Conservation (phyloP, 2,797 vertebrate species). For the Hypotaenidia okinawae region DNA sequence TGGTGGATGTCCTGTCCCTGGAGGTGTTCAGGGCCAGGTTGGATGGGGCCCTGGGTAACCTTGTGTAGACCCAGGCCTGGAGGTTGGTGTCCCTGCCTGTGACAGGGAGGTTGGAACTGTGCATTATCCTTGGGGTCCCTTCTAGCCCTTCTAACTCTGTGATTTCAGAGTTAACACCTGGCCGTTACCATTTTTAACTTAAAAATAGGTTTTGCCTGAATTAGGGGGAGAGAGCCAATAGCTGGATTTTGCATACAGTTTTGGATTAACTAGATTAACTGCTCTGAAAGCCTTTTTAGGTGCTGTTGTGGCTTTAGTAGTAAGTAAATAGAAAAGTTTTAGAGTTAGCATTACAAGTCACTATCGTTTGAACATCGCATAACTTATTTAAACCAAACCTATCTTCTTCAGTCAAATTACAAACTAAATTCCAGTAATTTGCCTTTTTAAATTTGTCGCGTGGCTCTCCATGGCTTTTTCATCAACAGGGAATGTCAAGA, state of each 20-base stretch:
- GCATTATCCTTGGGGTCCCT: no score
- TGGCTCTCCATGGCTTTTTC: not conserved
- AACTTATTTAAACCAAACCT: not conserved
- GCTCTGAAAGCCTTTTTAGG: not conserved
- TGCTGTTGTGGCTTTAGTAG: not conserved
- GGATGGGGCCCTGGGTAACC: no score
- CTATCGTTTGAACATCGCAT: not conserved
- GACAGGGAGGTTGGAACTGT: no score
- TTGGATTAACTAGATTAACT: not conserved
- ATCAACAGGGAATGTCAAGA: not conserved
- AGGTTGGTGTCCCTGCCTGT: no score
- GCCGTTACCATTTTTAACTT: not conserved
- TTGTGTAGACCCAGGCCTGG: no score
- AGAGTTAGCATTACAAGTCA: not conserved
- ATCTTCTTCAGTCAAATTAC: not conserved
- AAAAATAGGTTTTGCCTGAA: not conserved
- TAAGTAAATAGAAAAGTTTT: not conserved
- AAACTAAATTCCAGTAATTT: not conserved
- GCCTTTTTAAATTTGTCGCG: not conserved
- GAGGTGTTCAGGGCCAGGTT: no score
- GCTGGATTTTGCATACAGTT: not conserved
- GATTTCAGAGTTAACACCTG: not conserved
- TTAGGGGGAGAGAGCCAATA: not conserved
- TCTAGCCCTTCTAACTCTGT: no score
- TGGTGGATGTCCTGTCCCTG: no score